phyloP scores from a whole-genome alignment of 1,140 invertebrate species.

The Solenopsis fugax region DNA sequence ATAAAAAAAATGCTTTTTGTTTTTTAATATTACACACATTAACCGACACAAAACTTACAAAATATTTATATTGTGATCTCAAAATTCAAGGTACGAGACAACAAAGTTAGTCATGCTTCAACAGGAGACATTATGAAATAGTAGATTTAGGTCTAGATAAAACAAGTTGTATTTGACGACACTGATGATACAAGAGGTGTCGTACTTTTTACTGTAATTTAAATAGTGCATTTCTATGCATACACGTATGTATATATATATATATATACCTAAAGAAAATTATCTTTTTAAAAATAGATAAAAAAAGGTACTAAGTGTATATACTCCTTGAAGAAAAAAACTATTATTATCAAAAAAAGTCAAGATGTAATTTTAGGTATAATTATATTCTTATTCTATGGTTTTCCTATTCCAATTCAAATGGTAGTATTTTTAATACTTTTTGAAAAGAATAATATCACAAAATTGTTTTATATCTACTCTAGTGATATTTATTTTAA shows the following conservation, averaged over 20 bases:
- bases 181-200: background rate
- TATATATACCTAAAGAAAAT: no score
- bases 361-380: no score
- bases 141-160: slow-evolving; percentile 4
- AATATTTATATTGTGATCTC: background rate
- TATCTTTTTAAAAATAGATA: no score
- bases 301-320: no score
- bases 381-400: no score
- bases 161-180: background rate
- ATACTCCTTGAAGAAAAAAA: no score
- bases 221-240: slow-evolving; percentile 20
- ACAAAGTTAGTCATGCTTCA: slow-evolving; percentile 46
- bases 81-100: background rate
- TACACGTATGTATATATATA: background rate
- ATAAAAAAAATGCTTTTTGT: background rate
- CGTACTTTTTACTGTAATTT: slow-evolving; percentile 27
- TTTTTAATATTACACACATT: slow-evolving; percentile 8
- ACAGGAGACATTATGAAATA: slow-evolving; percentile 9
- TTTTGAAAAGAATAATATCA: no score
- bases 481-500: no score
- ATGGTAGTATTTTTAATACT: no score
- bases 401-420: no score
- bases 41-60: background rate
- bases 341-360: no score
- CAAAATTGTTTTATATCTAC: no score